Evolutionary conservation across 2,113 vertebrate species (phyloP).

Genomic region (Tauraco erythrolophus): DNA sequence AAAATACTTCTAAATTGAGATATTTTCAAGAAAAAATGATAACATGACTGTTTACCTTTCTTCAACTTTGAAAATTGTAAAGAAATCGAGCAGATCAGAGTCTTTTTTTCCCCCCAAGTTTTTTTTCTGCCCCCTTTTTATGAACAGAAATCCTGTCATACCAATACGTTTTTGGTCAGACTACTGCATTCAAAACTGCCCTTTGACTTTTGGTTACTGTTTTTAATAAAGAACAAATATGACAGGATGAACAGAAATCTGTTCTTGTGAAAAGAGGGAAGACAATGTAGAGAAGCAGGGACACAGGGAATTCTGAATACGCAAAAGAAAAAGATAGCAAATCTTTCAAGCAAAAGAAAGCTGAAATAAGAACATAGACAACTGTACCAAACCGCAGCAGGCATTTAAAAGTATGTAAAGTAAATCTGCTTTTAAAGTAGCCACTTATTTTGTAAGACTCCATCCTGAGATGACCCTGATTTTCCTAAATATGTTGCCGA

Average conservation of each 20-base stretch:
- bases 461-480: background rate
- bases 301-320: background rate
- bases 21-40: background rate
- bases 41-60: background rate
- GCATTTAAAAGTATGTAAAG: background rate
- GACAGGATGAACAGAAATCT: background rate
- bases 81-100: background rate
- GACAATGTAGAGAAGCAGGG: background rate
- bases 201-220: background rate
- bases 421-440: background rate
- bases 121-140: background rate
- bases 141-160: background rate
- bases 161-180: background rate
- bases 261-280: background rate
- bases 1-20: background rate
- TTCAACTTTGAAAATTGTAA: background rate
- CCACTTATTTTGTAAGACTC: background rate
- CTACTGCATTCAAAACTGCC: background rate
- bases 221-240: background rate
- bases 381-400: background rate
- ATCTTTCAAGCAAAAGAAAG: background rate
- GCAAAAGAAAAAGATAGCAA: background rate
- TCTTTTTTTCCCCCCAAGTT: accelerated
- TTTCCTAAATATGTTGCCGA: background rate
- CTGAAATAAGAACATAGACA: background rate